Percentiles rank a stretch among this genome's conserved stretches.
Conservation (phyloP, 2,113 vertebrate genomes). For the Petrocephalus microphthalmus region DNA sequence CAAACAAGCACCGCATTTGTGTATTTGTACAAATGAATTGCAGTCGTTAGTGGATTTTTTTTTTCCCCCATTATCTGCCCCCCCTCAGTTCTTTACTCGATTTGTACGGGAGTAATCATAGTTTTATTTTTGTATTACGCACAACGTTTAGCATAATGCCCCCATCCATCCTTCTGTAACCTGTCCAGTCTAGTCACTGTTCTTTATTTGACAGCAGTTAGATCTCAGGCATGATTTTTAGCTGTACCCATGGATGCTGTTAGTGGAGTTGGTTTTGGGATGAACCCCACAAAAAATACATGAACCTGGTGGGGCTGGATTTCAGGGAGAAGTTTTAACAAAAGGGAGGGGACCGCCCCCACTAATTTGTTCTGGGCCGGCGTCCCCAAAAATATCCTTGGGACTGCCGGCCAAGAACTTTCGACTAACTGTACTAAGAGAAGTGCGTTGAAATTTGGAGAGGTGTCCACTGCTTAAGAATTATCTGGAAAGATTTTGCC, state of each 20-base stretch:
- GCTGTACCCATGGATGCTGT: background rate
- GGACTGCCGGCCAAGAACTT: background rate
- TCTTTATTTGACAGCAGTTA: conserved; percentile 33
- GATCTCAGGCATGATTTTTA: background rate
- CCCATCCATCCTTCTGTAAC: background rate
- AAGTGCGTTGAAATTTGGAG: background rate
- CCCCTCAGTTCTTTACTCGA: conserved; percentile 26
- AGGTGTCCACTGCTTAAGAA: background rate
- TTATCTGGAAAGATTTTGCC: background rate
- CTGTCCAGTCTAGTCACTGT: conserved; percentile 50
- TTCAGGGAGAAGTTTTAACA: background rate
- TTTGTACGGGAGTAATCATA: conserved; percentile 48
- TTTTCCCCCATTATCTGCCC: background rate
- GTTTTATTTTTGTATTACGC: conserved; percentile 57
- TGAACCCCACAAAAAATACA: background rate
- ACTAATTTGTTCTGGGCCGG: background rate
- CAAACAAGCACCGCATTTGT: background rate
- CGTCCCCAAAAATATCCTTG: background rate
- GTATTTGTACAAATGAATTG: background rate
- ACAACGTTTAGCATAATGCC: conserved; percentile 37
- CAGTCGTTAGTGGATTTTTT: background rate
- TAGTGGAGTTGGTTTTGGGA: background rate
- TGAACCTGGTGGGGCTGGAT: background rate
- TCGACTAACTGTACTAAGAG: background rate
- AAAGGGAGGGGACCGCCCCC: background rate